These are phyloP conservation scores for Salvelinus alpinus DNA, from an alignment of 2,113 vertebrate species.

Conservation along the genomic window DNA sequence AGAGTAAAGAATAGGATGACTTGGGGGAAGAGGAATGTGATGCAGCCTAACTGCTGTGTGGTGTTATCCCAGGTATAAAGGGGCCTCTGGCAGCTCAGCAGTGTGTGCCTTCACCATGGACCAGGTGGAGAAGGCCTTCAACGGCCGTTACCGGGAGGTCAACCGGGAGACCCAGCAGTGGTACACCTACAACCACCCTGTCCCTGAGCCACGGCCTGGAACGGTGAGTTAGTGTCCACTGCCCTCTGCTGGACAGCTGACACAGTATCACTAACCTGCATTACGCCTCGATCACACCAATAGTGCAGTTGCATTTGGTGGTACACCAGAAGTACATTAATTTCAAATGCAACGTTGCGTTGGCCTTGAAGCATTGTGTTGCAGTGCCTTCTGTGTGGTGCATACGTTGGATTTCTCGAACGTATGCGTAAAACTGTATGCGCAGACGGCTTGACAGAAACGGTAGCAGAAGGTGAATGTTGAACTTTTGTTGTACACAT, in stretches of 20 bases:
- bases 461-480: too few species aligned
- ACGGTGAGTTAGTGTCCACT: conserved; percentile 72
- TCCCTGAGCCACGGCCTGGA: conserved; percentile 89
- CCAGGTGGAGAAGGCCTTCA: conserved; percentile 85
- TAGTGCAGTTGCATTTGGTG: too few species aligned
- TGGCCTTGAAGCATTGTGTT: too few species aligned
- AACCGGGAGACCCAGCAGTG: conserved; percentile 96
- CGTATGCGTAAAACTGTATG: too few species aligned
- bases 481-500: too few species aligned
- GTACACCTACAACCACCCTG: conserved; percentile 88
- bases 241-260: conserved; percentile 49
- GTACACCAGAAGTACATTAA: too few species aligned
- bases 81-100: conserved; percentile 84
- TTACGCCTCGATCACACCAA: too few species aligned
- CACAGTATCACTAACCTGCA: background rate
- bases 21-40: too few species aligned
- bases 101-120: conserved; percentile 91
- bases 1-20: background rate
- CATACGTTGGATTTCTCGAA: too few species aligned
- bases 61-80: conserved; percentile 80
- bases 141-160: conserved; percentile 89
- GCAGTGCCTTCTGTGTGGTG: too few species aligned
- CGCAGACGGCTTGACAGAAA: too few species aligned
- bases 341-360: too few species aligned
- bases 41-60: background rate